These are phyloP conservation scores for Scaptomyza caliginosa DNA, from an alignment of 2,888 invertebrate genomes.

Conservation along the genomic window DNA sequence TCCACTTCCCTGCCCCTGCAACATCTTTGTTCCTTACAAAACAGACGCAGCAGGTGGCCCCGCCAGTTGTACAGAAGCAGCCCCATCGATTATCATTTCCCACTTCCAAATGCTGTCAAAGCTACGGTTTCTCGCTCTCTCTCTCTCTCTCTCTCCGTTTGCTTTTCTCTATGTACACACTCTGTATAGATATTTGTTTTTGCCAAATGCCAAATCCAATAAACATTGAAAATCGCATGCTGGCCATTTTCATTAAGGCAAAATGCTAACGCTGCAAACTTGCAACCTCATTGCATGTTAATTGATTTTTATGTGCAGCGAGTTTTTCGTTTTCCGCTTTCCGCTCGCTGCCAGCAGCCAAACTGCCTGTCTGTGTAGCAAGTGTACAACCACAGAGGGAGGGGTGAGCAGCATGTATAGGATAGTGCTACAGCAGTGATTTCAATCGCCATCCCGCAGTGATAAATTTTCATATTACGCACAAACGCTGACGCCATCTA, in stretches of 20 bases:
- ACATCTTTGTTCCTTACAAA: conserved; percentile 32
- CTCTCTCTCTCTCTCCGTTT: neutral
- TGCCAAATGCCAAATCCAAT: conserved; percentile 67
- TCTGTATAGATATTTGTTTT: conserved; percentile 33
- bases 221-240: conserved; percentile 61
- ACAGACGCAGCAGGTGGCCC: conserved; percentile 74
- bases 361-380: neutral
- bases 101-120: conserved; percentile 47
- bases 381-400: neutral
- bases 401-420: neutral
- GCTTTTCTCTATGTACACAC: too few relatives aligned
- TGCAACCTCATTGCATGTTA: conserved; percentile 74
- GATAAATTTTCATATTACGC: conserved; percentile 9
- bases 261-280: conserved; percentile 36
- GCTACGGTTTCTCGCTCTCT: conserved; percentile 19
- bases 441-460: conserved; percentile 17
- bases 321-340: conserved; percentile 9
- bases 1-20: neutral
- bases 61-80: conserved; percentile 20
- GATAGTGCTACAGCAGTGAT: conserved; percentile 20
- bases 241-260: conserved; percentile 54
- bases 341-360: neutral
- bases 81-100: conserved; percentile 63
- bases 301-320: conserved; percentile 74
- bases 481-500: conserved; percentile 53